These are phyloP conservation scores for Gymnoscopelus microlampas DNA, from an alignment of 2,797 vertebrate genomes.

Conservation along the genomic window DNA sequence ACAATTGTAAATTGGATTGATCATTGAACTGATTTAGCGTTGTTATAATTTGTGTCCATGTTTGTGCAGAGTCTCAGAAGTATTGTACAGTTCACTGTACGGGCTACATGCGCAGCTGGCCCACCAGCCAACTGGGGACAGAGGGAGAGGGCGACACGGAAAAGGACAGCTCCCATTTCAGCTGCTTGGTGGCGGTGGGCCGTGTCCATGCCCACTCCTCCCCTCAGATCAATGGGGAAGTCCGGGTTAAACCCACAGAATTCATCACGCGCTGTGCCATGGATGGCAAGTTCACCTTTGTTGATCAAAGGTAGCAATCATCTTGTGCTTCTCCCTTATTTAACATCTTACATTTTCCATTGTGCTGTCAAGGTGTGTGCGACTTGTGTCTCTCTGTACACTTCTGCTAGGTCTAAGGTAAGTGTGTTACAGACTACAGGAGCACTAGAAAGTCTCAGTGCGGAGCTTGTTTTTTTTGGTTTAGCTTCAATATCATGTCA, in stretches of 20 bases:
- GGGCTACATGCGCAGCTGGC: conserved; percentile 94
- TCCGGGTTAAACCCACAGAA: conserved; percentile 90
- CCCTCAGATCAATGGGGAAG: conserved; percentile 84
- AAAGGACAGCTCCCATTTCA: conserved; percentile 86
- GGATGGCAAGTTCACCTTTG: conserved; percentile 96
- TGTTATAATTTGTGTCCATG: conserved; percentile 9
- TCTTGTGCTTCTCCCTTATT: background rate
- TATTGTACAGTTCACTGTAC: conserved; percentile 95
- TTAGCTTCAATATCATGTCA: too few relatives aligned
- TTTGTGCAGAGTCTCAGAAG: conserved; percentile 86
- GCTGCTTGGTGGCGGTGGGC: conserved; percentile 93
- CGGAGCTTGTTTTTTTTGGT: too few relatives aligned
- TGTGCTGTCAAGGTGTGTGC: background rate
- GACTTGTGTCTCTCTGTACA: too few relatives aligned
- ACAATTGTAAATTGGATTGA: conserved; percentile 2
- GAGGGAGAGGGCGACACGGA: conserved; percentile 86
- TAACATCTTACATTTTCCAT: background rate
- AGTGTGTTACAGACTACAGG: too few relatives aligned
- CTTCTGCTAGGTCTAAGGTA: too few relatives aligned
- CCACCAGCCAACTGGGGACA: conserved; percentile 82
- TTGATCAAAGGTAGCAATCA: conserved; percentile 90
- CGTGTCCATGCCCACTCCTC: conserved; percentile 83
- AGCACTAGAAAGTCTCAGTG: too few relatives aligned
- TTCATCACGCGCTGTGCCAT: conserved; percentile 93
- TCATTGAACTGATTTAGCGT: too few relatives aligned